phyloP scores from a whole-genome alignment of 2,888 invertebrate species.

The Yponomeuta malinellus region DNA sequence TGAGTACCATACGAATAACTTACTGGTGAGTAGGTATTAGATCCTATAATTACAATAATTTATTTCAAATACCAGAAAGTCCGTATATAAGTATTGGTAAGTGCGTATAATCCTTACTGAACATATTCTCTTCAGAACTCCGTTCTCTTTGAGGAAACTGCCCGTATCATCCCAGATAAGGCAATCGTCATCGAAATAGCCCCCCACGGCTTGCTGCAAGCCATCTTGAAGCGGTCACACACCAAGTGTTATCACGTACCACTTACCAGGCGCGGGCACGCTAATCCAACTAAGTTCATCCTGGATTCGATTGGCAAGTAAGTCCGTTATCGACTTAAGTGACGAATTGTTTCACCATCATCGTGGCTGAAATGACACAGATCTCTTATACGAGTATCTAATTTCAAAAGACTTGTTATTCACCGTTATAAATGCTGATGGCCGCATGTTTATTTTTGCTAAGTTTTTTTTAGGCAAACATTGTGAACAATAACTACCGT shows the following conservation, averaged over 20 bases:
- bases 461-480: too few relatives aligned
- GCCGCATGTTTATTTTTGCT: too few relatives aligned
- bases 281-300: constrained; percentile 73
- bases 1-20: constrained; percentile 89
- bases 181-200: constrained; percentile 91
- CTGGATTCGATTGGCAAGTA: constrained; percentile 77
- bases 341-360: not conserved
- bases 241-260: constrained; percentile 80
- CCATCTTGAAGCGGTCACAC: constrained; percentile 83
- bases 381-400: too few relatives aligned
- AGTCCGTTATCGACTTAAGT: constrained; percentile 16
- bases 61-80: too few relatives aligned
- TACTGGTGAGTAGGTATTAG: constrained; percentile 66
- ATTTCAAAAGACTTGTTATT: too few relatives aligned
- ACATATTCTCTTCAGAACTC: constrained; percentile 48
- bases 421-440: too few relatives aligned
- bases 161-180: constrained; percentile 82
- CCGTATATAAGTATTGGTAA: not conserved
- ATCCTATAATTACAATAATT: too few relatives aligned
- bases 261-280: constrained; percentile 80
- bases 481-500: too few relatives aligned
- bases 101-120: not conserved
- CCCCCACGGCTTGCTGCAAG: constrained; percentile 89
- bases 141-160: constrained; percentile 85
- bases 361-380: not conserved